Percentiles rank a stretch among this genome's conserved stretches.
These are phyloP conservation scores for Strigamia transsilvanica DNA, from an alignment of 2,888 invertebrate species.

Conservation along the genomic window DNA sequence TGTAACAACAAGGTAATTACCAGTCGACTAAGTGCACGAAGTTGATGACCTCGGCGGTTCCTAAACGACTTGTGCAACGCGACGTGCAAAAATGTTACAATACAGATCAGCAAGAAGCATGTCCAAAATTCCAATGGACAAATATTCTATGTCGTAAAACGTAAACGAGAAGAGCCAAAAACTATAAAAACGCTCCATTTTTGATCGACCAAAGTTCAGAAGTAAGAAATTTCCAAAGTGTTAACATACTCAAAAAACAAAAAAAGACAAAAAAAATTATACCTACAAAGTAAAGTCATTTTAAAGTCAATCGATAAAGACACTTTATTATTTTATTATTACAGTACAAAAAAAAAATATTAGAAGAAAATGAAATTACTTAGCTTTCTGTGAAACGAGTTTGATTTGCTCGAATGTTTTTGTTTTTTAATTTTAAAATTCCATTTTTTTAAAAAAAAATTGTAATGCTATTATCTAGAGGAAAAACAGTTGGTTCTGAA, in stretches of 20 bases:
- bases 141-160: not conserved
- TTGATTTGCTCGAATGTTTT: too few relatives aligned
- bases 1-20: slow-evolving; percentile 31
- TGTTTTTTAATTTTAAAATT: too few relatives aligned
- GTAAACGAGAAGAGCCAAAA: not conserved
- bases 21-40: slow-evolving; percentile 2
- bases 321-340: not conserved
- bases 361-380: too few relatives aligned
- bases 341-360: too few relatives aligned
- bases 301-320: not conserved
- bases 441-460: too few relatives aligned
- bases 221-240: not conserved
- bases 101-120: not conserved
- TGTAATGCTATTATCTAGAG: too few relatives aligned
- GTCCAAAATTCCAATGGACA: slow-evolving; percentile 15
- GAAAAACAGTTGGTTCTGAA: not conserved
- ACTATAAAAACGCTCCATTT: not conserved
- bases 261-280: too few relatives aligned
- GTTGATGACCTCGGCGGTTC: not conserved
- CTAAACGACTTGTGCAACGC: not conserved
- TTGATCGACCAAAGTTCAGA: not conserved
- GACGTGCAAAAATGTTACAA: slow-evolving; percentile 21
- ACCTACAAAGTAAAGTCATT: too few relatives aligned
- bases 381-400: too few relatives aligned
- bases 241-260: too few relatives aligned